Evolutionary conservation across 2,113 vertebrate species (phyloP), one percentile per base, ranked within the genome.

Genomic region (Ceuthmochares aereus): DNA sequence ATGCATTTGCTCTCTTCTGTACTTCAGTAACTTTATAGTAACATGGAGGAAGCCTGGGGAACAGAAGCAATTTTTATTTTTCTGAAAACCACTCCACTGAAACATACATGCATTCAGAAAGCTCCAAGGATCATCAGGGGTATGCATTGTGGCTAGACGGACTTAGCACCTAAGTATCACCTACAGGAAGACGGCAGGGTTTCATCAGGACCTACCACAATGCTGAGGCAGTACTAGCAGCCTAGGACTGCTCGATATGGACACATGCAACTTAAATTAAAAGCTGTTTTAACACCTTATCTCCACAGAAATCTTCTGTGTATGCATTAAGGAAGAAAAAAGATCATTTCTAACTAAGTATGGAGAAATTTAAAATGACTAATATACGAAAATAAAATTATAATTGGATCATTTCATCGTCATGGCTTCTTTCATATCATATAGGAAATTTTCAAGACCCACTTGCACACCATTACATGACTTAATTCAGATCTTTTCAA

Each of bases 111-210:
- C 27, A 76, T 12, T 7, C 1, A 25, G 66, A 43, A 87, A 87
- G 14, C 27, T 87, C 36, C 74, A 64, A 64, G 82, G 55, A 69
- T 54, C 29, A 29, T 1, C 0, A 2, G 26, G 4, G 75, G 8
- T 26, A 21, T 12, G 47, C 0, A 0, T 6, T 47, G 51, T 43
- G 47, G 29, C 34, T 43, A 18, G 34, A 42, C 0, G 0, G 55
- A 45, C 34, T 30, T 36, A 15, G 4, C 14, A 29, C 21, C 7
- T n/a, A 72, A 32, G 26, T 66, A n/a, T 29, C 52, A 72, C 29
- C 27, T n/a, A 22, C 3, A 73, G 49, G 51, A 70, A 67, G 30
- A 29, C 6, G 23, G 12, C 34, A 68, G 25, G 32, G 13, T 30
- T 79, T 78, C 43, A 42, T 30, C 34, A 79, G 32, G 20, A 0